Evolutionary conservation across 2,888 invertebrate genomes (phyloP), one percentile per base, ranked within the genome.

Genomic region (Orthosia gothica): DNA sequence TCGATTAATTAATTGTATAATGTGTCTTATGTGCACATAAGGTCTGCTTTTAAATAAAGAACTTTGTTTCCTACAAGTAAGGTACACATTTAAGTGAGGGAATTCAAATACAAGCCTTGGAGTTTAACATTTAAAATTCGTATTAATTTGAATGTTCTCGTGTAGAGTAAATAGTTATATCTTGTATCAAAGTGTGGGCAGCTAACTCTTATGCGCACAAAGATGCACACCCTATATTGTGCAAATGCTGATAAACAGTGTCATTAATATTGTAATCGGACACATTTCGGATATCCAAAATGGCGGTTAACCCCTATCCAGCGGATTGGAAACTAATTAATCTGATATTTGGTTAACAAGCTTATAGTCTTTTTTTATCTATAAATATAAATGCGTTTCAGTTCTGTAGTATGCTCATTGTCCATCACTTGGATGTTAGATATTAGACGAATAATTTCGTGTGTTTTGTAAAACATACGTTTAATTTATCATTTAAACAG

Each of bases 1-100:
- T 59, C 50, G 68, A 55, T 76, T 69, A 59, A 76, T 76, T 79
- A 40, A 75, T 79, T 81, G 50, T 68, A 40, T 57, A 62, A 81
- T 18, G 18, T 23, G 73, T 50, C 50, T 57, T 26, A 18, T 20
- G 47, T 26, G 64, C 64, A 64, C 40, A 81, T 45, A 54, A 11
- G 20, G 20, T 15, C 20, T 15, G 20, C n/a, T 52, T 52, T 18
- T 5, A 50, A n/a, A 54, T 54, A 54, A 13, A 54, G 12, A 54
- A 54, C 54, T 54, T 20, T 13, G 13, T 23, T 13, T 13, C 13
- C 54, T 52, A 52, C n/a, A 52, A 11, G n/a, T 9, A 52, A n/a
- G 3, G 52, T n/a, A 11, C 52, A 52, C 11, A n/a, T 52, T 52
- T 52, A 12, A n/a, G n/a, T n/a, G 12, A 32, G 32, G 32, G 32